Percentiles rank a stretch among this genome's conserved stretches.
Evolutionary conservation across 2,113 vertebrate species (phyloP).

Genomic region (Brachypteracias leptosomus): DNA sequence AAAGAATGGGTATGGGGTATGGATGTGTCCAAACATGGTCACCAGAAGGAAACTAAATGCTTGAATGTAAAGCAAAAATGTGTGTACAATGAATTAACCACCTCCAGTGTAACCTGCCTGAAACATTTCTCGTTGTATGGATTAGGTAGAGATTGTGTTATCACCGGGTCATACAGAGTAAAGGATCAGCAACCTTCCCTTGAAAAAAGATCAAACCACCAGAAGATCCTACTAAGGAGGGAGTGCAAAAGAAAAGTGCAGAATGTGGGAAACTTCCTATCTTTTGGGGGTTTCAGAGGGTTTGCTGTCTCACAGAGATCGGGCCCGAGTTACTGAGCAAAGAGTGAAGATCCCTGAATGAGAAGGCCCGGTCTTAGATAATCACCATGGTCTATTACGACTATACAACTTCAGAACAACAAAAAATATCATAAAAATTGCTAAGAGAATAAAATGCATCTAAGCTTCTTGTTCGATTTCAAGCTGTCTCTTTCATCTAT

Average conservation of each 20-base stretch:
- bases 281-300: not conserved
- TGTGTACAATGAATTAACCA: not conserved
- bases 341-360: not conserved
- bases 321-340: fast-evolving
- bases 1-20: not conserved
- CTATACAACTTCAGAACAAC: not conserved
- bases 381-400: not conserved
- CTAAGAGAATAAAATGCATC: not conserved
- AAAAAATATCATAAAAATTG: not conserved
- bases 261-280: not conserved
- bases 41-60: not conserved
- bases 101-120: not conserved
- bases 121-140: not conserved
- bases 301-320: not conserved
- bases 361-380: not conserved
- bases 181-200: not conserved
- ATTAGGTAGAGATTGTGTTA: not conserved
- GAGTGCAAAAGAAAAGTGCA: not conserved
- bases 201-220: not conserved
- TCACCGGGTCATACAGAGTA: not conserved
- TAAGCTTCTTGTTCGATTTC: not conserved
- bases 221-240: not conserved
- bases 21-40: not conserved
- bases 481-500: not conserved
- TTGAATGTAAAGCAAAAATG: not conserved